Evolutionary conservation across 2,888 invertebrate genomes (phyloP).

Genomic region (Trimorus sp.): DNA sequence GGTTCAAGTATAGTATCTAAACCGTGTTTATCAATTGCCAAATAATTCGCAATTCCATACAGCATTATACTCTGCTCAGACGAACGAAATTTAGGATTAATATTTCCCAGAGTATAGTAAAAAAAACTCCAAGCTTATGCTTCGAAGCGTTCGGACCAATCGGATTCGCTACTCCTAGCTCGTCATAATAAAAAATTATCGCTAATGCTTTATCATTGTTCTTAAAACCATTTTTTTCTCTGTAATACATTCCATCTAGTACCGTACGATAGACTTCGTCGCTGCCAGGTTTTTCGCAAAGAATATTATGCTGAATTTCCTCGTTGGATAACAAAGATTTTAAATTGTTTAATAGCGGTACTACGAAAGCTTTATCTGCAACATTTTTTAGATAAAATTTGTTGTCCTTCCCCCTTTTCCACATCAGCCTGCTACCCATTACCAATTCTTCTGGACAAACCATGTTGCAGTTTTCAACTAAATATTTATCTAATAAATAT

Average conservation of each 20-base stretch:
- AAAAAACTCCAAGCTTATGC: constrained; percentile 9
- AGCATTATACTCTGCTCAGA: constrained; percentile 14
- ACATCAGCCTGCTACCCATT: not conserved
- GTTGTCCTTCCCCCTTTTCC: constrained; percentile 16
- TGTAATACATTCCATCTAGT: constrained; percentile 10
- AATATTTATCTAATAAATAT: constrained; percentile 21
- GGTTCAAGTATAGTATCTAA: constrained; percentile 20
- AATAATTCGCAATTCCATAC: constrained; percentile 37
- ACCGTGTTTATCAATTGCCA: constrained; percentile 41
- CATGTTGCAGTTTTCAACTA: constrained; percentile 26
- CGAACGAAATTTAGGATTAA: constrained; percentile 8
- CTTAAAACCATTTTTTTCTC: not conserved
- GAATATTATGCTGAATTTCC: constrained; percentile 37
- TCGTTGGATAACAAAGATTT: constrained; percentile 37
- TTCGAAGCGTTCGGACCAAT: constrained; percentile 6
- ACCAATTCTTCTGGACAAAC: constrained; percentile 1
- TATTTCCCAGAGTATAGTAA: constrained; percentile 9
- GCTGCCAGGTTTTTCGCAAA: too few relatives aligned
- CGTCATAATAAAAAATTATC: constrained; percentile 15
- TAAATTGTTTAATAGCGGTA: constrained; percentile 48
- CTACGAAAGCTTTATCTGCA: constrained; percentile 5
- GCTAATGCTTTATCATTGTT: not conserved
- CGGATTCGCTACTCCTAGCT: not conserved
- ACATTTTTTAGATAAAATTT: not conserved
- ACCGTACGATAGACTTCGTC: too few relatives aligned